Conservation (phyloP, 2,888 invertebrate species). For the Stratiomys singularior region DNA sequence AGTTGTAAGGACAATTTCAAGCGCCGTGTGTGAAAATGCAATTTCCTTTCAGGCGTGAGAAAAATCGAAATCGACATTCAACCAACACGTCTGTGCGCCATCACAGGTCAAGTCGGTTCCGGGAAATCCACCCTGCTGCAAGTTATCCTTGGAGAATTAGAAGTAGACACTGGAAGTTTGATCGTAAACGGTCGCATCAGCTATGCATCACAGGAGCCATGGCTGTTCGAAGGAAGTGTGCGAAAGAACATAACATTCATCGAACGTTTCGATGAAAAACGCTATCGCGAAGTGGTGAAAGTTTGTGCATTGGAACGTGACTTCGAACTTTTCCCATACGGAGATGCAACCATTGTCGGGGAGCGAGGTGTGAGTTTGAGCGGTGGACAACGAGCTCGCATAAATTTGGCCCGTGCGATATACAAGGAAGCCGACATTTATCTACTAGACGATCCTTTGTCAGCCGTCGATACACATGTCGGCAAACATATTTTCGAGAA, state of each 20-base stretch:
- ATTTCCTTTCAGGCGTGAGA: conserved; percentile 42
- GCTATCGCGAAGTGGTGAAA: conserved; percentile 69
- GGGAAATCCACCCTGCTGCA: conserved; percentile 76
- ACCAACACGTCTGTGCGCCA: conserved; percentile 66
- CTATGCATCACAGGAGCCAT: conserved; percentile 74
- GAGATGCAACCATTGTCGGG: conserved; percentile 82
- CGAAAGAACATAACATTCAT: conserved; percentile 77
- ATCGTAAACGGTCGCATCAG: conserved; percentile 67
- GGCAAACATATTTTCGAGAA: conserved; percentile 73
- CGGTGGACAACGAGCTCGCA: conserved; percentile 85
- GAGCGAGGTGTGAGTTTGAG: conserved; percentile 84
- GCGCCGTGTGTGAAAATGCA: no score
- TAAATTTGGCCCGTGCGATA: conserved; percentile 81
- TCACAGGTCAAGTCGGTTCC: conserved; percentile 75
- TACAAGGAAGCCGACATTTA: conserved; percentile 79
- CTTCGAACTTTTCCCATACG: conserved; percentile 78
- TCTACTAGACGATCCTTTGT: conserved; percentile 76
- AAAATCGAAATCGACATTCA: conserved; percentile 47
- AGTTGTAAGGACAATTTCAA: no score
- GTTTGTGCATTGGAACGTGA: conserved; percentile 76
- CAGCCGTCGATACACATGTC: conserved; percentile 75
- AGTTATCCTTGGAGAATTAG: conserved; percentile 77
- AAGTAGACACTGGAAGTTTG: conserved; percentile 66
- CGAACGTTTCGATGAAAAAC: conserved; percentile 67
- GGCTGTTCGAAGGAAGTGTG: conserved; percentile 72